phyloP scores from a whole-genome alignment of 2,797 vertebrate genomes.

The Darevskia nairensis region DNA sequence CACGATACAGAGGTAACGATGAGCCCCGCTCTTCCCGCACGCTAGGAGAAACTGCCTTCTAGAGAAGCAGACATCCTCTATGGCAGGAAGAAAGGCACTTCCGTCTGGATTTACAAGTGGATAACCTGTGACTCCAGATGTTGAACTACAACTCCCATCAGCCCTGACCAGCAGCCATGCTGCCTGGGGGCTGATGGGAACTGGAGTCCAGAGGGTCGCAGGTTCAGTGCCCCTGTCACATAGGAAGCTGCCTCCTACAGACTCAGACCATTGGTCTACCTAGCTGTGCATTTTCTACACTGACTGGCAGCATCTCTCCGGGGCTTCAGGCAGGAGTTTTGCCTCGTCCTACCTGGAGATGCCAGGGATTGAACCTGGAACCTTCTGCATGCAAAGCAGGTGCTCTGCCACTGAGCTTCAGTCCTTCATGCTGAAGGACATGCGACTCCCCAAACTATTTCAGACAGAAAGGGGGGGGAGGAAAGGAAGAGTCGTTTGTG shows the following conservation, averaged over 20 bases:
- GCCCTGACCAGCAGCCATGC: neutral
- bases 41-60: neutral
- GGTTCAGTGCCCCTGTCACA: too few species aligned
- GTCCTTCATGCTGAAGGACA: neutral
- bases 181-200: neutral
- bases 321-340: neutral
- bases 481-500: neutral
- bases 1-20: too few species aligned
- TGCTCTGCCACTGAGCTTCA: neutral
- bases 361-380: neutral
- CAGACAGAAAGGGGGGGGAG: neutral
- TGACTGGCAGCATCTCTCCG: neutral
- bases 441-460: neutral
- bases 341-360: neutral
- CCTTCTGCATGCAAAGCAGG: neutral
- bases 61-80: neutral
- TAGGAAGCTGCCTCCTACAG: too few species aligned
- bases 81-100: neutral
- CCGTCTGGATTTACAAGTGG: neutral
- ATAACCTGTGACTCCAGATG: neutral
- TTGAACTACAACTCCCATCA: neutral
- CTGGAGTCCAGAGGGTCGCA: neutral
- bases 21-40: neutral
- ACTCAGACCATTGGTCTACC: too few species aligned
- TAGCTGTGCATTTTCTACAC: neutral